A percentile compares a stretch with the other conserved stretches of the same genome.
Conservation (phyloP, 1,140 invertebrate genomes). For the Whitmania pigra region DNA sequence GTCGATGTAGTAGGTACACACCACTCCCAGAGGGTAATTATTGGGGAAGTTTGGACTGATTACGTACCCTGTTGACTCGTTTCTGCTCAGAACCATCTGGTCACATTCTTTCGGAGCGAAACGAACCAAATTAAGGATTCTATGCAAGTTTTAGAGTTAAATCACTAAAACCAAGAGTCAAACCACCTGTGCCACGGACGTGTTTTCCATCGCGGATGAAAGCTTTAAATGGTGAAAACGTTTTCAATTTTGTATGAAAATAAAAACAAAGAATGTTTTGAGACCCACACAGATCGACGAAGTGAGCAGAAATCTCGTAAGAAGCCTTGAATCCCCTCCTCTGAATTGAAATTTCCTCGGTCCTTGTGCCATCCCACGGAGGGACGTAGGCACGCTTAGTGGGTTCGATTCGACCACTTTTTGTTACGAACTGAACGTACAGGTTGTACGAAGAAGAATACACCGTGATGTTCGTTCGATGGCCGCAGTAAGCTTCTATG, state of each 20-base stretch:
- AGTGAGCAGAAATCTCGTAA: conserved; percentile 89
- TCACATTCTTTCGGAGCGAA: conserved; percentile 62
- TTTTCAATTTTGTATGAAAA: conserved; percentile 19
- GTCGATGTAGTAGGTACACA: conserved; percentile 93
- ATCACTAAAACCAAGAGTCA: neutral
- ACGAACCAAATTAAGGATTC: neutral
- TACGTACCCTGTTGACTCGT: conserved; percentile 72
- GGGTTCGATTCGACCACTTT: conserved; percentile 25
- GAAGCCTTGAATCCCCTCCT: conserved; percentile 88
- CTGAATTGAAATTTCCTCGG: conserved; percentile 65
- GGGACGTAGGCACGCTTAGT: conserved; percentile 21
- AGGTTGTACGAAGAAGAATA: conserved; percentile 81
- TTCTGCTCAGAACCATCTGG: conserved; percentile 79
- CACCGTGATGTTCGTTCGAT: conserved; percentile 77
- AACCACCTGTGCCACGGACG: conserved; percentile 19
- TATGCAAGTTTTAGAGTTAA: neutral
- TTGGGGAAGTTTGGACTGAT: conserved; percentile 89
- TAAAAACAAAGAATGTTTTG: neutral
- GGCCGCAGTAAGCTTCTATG: conserved; percentile 90
- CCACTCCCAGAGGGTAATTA: conserved; percentile 80
- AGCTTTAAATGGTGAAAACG: conserved; percentile 9
- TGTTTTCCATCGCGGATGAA: conserved; percentile 22
- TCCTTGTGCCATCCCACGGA: conserved; percentile 50
- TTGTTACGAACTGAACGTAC: conserved; percentile 73
- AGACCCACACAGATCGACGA: conserved; percentile 72